A percentile compares a stretch with the other conserved stretches of the same genome.
These are phyloP conservation scores for Myripristis jacobus DNA, from an alignment of 2,797 vertebrate genomes.

Conservation along the genomic window DNA sequence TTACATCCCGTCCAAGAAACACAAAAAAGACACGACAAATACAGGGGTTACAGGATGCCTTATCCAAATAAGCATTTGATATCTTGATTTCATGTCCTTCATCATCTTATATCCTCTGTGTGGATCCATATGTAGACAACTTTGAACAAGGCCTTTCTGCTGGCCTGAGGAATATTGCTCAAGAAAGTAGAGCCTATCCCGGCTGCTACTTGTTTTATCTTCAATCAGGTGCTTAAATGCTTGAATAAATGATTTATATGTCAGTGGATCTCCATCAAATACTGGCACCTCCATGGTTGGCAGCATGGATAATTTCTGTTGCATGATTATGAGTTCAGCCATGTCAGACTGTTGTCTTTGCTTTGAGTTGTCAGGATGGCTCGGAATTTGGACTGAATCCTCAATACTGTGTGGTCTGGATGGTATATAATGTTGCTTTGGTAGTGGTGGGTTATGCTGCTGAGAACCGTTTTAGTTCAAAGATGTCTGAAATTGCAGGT, in stretches of 20 bases:
- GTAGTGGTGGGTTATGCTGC: no score
- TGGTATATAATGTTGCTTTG: background rate
- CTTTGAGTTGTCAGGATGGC: background rate
- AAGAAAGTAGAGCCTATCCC: slow-evolving; percentile 15
- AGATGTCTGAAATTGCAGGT: background rate
- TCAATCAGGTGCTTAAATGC: slow-evolving; percentile 5
- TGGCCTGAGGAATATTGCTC: slow-evolving; percentile 13
- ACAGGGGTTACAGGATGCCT: no score
- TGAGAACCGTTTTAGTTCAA: background rate
- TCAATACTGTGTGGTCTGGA: no score
- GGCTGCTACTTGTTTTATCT: slow-evolving; percentile 2
- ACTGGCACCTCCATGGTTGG: slow-evolving; percentile 1
- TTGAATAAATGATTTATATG: slow-evolving; percentile 5
- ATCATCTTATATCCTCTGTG: slow-evolving; percentile 9
- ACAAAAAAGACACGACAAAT: no score
- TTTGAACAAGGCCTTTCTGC: slow-evolving; percentile 4
- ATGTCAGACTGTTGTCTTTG: background rate
- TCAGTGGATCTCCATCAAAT: slow-evolving; percentile 10
- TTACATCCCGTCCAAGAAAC: no score
- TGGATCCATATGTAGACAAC: slow-evolving; percentile 16
- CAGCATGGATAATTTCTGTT: background rate
- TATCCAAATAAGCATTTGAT: slow-evolving; percentile 15
- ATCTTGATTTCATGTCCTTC: slow-evolving; percentile 17
- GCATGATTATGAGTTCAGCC: background rate
- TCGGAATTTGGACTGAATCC: background rate